Percentiles rank a stretch among this genome's conserved stretches.
These are phyloP conservation scores for Parauchenoglanis ngamensis DNA, from an alignment of 2,797 vertebrate species.

Conservation along the genomic window DNA sequence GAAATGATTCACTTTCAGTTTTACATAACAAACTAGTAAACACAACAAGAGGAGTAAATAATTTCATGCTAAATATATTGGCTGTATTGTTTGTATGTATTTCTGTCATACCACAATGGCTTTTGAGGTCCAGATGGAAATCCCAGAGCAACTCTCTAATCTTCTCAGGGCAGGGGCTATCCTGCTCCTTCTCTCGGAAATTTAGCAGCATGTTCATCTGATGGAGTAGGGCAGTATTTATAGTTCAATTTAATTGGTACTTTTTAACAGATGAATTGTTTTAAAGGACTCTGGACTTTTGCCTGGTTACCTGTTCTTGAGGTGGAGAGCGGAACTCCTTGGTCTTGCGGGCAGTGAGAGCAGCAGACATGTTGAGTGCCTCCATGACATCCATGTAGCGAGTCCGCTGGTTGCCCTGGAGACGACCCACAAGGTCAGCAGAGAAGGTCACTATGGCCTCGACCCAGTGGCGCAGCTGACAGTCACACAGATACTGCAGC, in stretches of 20 bases:
- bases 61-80: background rate
- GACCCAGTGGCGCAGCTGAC: conserved; percentile 91
- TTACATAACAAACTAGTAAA: background rate
- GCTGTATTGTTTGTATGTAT: background rate
- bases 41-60: background rate
- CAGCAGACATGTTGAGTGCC: conserved; percentile 96
- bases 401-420: conserved; percentile 93
- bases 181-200: conserved; percentile 84
- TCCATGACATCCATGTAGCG: conserved; percentile 97
- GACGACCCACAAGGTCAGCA: conserved; percentile 89
- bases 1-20: background rate
- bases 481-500: conserved; percentile 93
- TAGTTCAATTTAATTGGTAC: background rate
- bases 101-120: conserved; percentile 83
- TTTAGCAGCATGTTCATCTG: conserved; percentile 94
- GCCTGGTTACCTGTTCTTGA: conserved; percentile 87
- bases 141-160: conserved; percentile 84
- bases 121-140: conserved; percentile 87
- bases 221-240: background rate
- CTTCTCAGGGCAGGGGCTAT: conserved; percentile 86
- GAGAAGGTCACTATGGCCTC: conserved; percentile 96
- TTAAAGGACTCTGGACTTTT: background rate
- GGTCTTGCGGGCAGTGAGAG: conserved; percentile 92
- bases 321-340: conserved; percentile 95
- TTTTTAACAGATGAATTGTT: background rate